Conservation (phyloP, 2,113 vertebrate genomes). For the Pimephales promelas region DNA sequence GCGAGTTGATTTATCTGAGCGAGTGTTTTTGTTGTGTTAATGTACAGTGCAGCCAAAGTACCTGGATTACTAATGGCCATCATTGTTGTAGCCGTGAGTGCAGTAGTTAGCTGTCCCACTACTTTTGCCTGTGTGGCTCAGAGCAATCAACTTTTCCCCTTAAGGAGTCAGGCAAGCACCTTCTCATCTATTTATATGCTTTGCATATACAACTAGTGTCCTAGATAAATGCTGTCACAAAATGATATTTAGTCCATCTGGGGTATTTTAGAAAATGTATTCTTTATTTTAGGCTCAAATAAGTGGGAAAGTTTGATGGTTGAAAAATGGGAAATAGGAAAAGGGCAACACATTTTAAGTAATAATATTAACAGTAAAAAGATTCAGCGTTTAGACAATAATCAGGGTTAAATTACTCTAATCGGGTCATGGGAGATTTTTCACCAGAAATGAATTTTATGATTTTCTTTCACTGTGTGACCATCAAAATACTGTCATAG, state of each 20-base stretch:
- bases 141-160: conserved; percentile 24
- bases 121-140: conserved; percentile 20
- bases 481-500: conserved; percentile 14
- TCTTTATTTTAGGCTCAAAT: conserved; percentile 19
- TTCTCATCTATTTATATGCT: conserved; percentile 47
- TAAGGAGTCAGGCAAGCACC: conserved; percentile 22
- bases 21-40: conserved; percentile 46
- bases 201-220: conserved; percentile 41
- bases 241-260: conserved; percentile 25
- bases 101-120: conserved; percentile 36
- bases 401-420: conserved; percentile 40
- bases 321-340: conserved; percentile 2
- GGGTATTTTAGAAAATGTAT: conserved; percentile 10
- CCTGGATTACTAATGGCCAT: conserved; percentile 38
- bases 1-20: conserved; percentile 37
- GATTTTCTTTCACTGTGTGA: conserved; percentile 27
- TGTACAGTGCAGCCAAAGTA: conserved; percentile 55
- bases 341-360: conserved; percentile 23
- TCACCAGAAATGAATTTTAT: conserved; percentile 9
- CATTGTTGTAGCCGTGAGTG: conserved; percentile 35
- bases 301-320: background rate
- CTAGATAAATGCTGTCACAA: conserved; percentile 29
- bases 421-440: background rate
- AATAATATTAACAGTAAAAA: conserved; percentile 28
- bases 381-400: conserved; percentile 11